Evolutionary conservation across 2,888 invertebrate genomes (phyloP).

Genomic region (Quadroppia sp.): DNA sequence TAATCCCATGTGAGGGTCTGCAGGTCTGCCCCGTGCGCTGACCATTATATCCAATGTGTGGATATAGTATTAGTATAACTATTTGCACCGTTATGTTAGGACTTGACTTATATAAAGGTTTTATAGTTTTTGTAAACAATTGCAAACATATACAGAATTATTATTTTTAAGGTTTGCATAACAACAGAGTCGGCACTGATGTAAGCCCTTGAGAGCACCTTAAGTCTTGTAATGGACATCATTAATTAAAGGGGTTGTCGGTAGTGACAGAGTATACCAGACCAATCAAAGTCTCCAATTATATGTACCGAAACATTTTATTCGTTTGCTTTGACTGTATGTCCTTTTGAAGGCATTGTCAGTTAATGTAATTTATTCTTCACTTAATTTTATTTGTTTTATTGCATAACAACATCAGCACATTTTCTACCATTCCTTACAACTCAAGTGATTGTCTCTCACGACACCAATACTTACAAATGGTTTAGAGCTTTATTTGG

Average conservation of each 20-base stretch:
- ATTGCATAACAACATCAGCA: slow-evolving; percentile 30
- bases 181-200: neutral
- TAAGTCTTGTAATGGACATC: slow-evolving; percentile 35
- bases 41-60: slow-evolving; percentile 8
- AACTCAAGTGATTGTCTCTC: too few species aligned
- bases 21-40: slow-evolving; percentile 25
- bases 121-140: slow-evolving; percentile 29
- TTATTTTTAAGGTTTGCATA: slow-evolving; percentile 31
- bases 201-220: slow-evolving; percentile 23
- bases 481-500: too few species aligned
- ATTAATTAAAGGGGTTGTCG: slow-evolving; percentile 34
- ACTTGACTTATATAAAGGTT: slow-evolving; percentile 2
- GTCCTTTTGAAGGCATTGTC: slow-evolving; percentile 7
- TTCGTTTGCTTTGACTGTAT: slow-evolving; percentile 27
- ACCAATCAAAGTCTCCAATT: slow-evolving; percentile 29
- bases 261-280: slow-evolving; percentile 13
- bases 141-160: slow-evolving; percentile 14
- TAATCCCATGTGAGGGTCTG: slow-evolving; percentile 25
- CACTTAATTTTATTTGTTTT: slow-evolving; percentile 33
- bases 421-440: neutral
- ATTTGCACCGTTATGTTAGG: neutral
- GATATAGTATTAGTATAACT: slow-evolving; percentile 23
- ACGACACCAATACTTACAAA: too few species aligned
- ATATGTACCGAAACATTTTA: slow-evolving; percentile 33
- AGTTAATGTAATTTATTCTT: slow-evolving; percentile 29